Percentiles rank a stretch among this genome's conserved stretches.
These are phyloP conservation scores for Antedon mediterranea DNA, from an alignment of 53 echinoderm and acorn worm genomes.

Conservation along the genomic window DNA sequence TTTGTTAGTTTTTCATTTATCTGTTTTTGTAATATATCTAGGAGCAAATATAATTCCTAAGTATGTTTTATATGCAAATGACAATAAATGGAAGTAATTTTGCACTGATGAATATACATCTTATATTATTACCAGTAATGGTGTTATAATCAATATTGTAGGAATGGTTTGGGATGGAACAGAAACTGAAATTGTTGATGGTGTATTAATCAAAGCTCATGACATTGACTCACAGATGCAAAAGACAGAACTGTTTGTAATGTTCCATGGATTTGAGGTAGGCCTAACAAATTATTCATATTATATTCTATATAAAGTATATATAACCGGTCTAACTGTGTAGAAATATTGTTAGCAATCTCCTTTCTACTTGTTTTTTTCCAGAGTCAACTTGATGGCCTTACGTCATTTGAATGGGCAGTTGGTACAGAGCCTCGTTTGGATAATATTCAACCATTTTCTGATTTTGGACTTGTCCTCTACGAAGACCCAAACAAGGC, in stretches of 20 bases:
- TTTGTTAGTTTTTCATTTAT: too few relatives aligned
- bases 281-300: too few relatives aligned
- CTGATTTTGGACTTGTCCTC: constrained; percentile 23
- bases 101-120: too few relatives aligned
- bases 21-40: too few relatives aligned
- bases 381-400: constrained; percentile 38
- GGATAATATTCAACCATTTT: constrained; percentile 42
- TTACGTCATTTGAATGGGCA: constrained; percentile 33
- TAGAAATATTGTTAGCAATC: too few relatives aligned
- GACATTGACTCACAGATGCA: constrained; percentile 1
- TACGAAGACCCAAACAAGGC: not conserved
- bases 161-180: not conserved
- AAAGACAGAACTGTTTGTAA: not conserved
- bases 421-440: constrained; percentile 30
- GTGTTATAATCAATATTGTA: not conserved
- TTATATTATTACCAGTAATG: too few relatives aligned
- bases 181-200: not conserved
- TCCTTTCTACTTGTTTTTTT: not conserved
- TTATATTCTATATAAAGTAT: too few relatives aligned
- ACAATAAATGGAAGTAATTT: too few relatives aligned
- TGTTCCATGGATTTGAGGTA: not conserved
- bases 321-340: too few relatives aligned
- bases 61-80: too few relatives aligned
- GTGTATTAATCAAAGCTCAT: not conserved
- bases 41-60: too few relatives aligned